These are phyloP conservation scores for Nineta flava DNA, from an alignment of 2,888 invertebrate genomes.

Conservation along the genomic window DNA sequence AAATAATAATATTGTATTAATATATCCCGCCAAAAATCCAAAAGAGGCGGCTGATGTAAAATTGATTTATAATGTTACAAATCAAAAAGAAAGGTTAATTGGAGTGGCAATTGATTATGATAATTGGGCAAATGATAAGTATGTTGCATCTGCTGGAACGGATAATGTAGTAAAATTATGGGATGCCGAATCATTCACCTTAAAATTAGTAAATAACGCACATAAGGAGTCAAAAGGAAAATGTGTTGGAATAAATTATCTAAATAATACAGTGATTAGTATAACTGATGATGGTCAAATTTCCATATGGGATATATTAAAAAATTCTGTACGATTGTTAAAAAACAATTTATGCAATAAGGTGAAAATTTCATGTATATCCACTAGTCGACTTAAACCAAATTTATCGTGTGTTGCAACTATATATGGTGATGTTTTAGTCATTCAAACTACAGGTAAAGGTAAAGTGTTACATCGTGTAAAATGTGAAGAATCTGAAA, in stretches of 20 bases:
- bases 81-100: neutral
- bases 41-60: neutral
- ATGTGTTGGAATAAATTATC: neutral
- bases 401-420: neutral
- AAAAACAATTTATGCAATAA: neutral
- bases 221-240: neutral
- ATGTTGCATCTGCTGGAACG: neutral
- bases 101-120: neutral
- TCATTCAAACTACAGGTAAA: neutral
- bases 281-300: neutral
- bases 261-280: neutral
- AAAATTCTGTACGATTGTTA: neutral
- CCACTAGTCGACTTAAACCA: neutral
- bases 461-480: neutral
- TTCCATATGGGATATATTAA: neutral
- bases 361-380: neutral
- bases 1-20: neutral
- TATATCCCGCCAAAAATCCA: neutral
- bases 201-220: neutral
- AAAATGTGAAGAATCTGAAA: neutral
- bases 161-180: neutral
- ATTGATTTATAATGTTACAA: neutral
- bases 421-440: neutral
- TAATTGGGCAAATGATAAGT: neutral
- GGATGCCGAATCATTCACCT: neutral